Percentiles rank a stretch among this genome's conserved stretches.
These are phyloP conservation scores for Danio kyathit DNA, from an alignment of 2,797 vertebrate genomes.

Conservation along the genomic window DNA sequence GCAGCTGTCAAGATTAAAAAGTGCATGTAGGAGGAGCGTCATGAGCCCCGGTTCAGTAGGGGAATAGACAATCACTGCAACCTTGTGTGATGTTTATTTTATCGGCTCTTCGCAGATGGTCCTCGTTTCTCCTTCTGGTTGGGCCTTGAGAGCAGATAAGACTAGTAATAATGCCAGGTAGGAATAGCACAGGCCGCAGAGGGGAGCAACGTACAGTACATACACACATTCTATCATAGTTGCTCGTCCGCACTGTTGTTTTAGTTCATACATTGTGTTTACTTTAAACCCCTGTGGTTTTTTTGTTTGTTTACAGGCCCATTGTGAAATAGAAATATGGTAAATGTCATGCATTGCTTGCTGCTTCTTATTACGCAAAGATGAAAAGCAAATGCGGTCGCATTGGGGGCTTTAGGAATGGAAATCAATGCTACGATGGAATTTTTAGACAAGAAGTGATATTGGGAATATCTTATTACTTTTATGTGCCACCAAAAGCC, in stretches of 20 bases:
- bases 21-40: slow-evolving; percentile 52
- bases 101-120: slow-evolving; percentile 77
- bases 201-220: slow-evolving; percentile 58
- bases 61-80: slow-evolving; percentile 62
- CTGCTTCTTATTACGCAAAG: slow-evolving; percentile 59
- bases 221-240: slow-evolving; percentile 23
- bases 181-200: slow-evolving; percentile 71
- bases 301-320: slow-evolving; percentile 72
- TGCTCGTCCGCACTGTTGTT: slow-evolving; percentile 68
- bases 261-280: slow-evolving; percentile 73
- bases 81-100: slow-evolving; percentile 75
- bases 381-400: slow-evolving; percentile 30
- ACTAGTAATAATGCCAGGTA: slow-evolving; percentile 75
- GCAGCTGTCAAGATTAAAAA: slow-evolving; percentile 62
- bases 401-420: slow-evolving; percentile 45
- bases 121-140: slow-evolving; percentile 65
- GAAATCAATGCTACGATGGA: slow-evolving; percentile 23
- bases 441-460: slow-evolving; percentile 18
- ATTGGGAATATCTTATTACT: slow-evolving; percentile 28
- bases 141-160: slow-evolving; percentile 72
- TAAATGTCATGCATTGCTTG: slow-evolving; percentile 60
- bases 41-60: slow-evolving; percentile 39
- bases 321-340: slow-evolving; percentile 70
- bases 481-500: background rate
- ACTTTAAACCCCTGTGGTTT: slow-evolving; percentile 71